phyloP scores from a whole-genome alignment of 2,113 vertebrate species.

The Gallinago paraguaiae region DNA sequence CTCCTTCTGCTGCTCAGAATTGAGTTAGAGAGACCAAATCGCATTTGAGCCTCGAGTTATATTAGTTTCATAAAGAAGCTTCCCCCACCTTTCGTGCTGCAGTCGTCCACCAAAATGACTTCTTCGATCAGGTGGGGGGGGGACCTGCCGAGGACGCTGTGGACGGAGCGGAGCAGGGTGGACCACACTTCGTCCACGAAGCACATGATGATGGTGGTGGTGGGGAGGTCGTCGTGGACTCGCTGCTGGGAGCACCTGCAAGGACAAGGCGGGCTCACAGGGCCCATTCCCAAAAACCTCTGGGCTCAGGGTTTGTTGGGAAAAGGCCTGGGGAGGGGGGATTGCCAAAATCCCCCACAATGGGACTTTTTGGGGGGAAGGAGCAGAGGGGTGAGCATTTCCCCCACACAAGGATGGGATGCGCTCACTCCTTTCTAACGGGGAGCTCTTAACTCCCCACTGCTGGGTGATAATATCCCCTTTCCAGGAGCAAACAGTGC shows the following conservation, averaged over 20 bases:
- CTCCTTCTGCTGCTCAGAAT: neutral
- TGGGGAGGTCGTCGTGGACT: constrained; percentile 87
- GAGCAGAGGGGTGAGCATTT: neutral
- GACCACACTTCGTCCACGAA: constrained; percentile 99
- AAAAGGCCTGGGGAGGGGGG: fast-evolving
- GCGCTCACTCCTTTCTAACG: neutral
- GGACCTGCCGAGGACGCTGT: constrained; percentile 92
- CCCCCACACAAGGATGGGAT: neutral
- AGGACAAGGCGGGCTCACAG: neutral
- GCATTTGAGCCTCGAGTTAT: neutral
- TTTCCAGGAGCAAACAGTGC: neutral
- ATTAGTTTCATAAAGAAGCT: neutral
- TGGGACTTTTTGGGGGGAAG: neutral
- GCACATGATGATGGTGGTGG: constrained; percentile 93
- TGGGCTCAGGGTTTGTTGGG: neutral
- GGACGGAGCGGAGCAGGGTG: constrained; percentile 91
- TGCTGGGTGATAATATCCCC: neutral
- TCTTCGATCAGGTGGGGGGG: constrained; percentile 87
- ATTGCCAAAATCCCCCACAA: too few relatives aligned
- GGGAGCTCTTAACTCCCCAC: neutral
- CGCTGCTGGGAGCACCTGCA: constrained; percentile 83
- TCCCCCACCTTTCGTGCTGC: constrained; percentile 87
- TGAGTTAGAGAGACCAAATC: neutral
- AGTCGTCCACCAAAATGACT: constrained; percentile 94
- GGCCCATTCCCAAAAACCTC: fast-evolving